Base-by-base conservation (phyloP, 2,113 vertebrate species). In the Ceratotherium simum region DNA sequence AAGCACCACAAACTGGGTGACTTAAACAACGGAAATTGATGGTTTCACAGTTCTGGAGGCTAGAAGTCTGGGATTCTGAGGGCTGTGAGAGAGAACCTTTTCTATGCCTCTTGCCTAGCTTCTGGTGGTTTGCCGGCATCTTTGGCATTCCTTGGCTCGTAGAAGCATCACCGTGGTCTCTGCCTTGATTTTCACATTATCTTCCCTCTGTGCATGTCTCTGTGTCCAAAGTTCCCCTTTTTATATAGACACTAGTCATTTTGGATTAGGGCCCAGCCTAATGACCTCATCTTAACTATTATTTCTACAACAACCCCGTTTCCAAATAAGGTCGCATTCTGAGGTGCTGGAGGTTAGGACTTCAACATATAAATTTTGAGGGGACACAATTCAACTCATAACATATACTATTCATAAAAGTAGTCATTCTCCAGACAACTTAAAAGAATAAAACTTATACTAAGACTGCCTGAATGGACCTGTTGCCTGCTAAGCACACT, bases 291-390 rank as follows among this genome's bases (percentile, higher is more conserved):
- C 36, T 64, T 92, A 87, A 83, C n/a, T 73, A 31, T 42, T 36
- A 10, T 9, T 54, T 65, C 67, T 72, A 20, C 54, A 65, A 8
- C 17, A 6, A 51, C 6, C 42, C 12, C 82, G 6, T 70, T 91
- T 96, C 78, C 67, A 78, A 93, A 95, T 33, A 81, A 51, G 48
- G 64, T 76, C 89, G 70, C 27, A 12, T 85, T 89, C 54, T 73
- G 46, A 89, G 25, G 14, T 88, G 13, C 58, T 62, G 20, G 25
- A 54, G 42, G 36, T 36, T 81, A 89, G 27, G 42, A 39, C 25
- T 76, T 88, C 48, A 86, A 29, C 39, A 46, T 46, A 25, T 7
- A 42, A 64, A 46, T 80, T 62, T 70, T 54, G 36, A 58, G 51
- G 16, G 7, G 18, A 54, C n/a, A 73, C 27, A 75, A n/a, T 80